These are phyloP conservation scores for Progne subis DNA, from an alignment of 2,113 vertebrate genomes.

Conservation along the genomic window DNA sequence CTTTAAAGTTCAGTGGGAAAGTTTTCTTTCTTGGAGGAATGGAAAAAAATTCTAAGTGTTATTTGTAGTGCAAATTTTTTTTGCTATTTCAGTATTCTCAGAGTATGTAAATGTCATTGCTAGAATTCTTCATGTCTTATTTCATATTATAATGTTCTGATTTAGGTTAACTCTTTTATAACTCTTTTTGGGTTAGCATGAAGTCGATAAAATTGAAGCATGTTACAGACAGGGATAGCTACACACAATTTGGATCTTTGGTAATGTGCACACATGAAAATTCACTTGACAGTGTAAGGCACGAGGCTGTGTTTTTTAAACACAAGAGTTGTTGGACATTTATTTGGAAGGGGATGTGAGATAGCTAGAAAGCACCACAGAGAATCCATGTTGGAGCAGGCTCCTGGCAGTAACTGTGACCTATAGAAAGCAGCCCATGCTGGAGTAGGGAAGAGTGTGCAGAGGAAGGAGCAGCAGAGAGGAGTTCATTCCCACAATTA, in stretches of 20 bases:
- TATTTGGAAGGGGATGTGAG: background rate
- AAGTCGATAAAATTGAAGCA: background rate
- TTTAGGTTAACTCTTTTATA: background rate
- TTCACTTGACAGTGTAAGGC: background rate
- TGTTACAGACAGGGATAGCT: background rate
- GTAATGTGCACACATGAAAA: background rate
- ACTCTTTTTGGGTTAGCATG: background rate
- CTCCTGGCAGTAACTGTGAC: background rate
- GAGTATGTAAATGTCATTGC: background rate
- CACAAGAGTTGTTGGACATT: background rate
- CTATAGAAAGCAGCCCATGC: background rate
- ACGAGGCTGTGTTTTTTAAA: background rate
- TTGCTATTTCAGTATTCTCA: background rate
- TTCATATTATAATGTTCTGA: background rate
- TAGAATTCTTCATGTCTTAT: background rate
- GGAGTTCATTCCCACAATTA: background rate
- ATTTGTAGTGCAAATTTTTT: background rate
- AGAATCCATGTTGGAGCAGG: background rate
- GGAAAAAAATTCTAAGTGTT: background rate
- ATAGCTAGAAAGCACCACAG: background rate
- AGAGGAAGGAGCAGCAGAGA: background rate
- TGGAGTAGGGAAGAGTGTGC: background rate
- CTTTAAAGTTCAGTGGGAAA: background rate
- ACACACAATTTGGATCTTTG: background rate
- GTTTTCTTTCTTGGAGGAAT: background rate